Evolutionary conservation across 37 sponge, comb jelly and placozoan species (phyloP).

Genomic region (Hormiphora californensis): DNA sequence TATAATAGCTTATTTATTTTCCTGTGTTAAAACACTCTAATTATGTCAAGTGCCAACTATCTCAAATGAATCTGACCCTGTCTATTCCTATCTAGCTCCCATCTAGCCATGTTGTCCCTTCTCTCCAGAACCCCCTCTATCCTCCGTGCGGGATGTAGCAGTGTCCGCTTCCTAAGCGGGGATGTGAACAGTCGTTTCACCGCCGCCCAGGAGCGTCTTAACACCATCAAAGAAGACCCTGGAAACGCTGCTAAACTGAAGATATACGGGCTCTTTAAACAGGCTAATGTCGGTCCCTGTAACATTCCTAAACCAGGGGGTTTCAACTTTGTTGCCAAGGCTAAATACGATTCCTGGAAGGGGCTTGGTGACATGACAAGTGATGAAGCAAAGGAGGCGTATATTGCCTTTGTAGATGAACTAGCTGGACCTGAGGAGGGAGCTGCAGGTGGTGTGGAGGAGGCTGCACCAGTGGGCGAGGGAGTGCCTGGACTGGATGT

Average conservation of each 20-base stretch:
- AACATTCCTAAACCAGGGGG: conserved; percentile 75
- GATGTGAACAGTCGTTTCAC: conserved; percentile 58
- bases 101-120: too few species aligned
- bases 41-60: too few species aligned
- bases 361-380: conserved; percentile 60
- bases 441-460: neutral
- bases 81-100: too few species aligned
- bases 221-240: conserved; percentile 74
- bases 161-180: too few species aligned
- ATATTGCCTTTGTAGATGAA: conserved; percentile 64
- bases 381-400: conserved; percentile 64
- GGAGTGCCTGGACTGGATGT: conserved; percentile 58
- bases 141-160: too few species aligned
- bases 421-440: conserved; percentile 57
- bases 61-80: too few species aligned
- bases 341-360: conserved; percentile 94
- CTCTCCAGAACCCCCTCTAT: too few species aligned
- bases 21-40: too few species aligned
- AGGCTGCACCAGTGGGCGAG: neutral
- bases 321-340: conserved; percentile 86
- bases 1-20: too few species aligned
- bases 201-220: conserved; percentile 67
- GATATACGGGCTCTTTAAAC: conserved; percentile 86
- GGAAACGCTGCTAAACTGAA: conserved; percentile 85
- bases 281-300: conserved; percentile 82